A percentile compares a stretch with the other conserved stretches of the same genome.
Conservation (phyloP, 2,888 invertebrate genomes). For the Lottia gigantea region DNA sequence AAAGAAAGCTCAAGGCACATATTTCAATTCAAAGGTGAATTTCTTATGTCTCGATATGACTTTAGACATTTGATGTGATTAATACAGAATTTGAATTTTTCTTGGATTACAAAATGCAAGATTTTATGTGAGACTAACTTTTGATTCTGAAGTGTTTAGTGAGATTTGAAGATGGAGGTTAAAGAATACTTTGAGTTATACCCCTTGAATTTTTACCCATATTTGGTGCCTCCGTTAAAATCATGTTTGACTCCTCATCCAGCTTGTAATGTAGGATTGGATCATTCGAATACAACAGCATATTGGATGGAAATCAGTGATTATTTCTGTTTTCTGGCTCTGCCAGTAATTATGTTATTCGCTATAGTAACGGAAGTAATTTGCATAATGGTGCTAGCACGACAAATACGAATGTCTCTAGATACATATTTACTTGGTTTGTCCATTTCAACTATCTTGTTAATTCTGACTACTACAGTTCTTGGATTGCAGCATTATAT, state of each 20-base stretch:
- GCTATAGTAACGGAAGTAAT: constrained; percentile 56
- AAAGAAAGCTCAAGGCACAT: no score
- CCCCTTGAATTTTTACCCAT: constrained; percentile 37
- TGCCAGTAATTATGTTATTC: constrained; percentile 55
- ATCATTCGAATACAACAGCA: constrained; percentile 31
- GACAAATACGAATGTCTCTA: constrained; percentile 53
- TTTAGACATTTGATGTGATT: no score
- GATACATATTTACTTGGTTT: constrained; percentile 63
- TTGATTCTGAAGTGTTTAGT: no score
- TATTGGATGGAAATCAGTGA: constrained; percentile 54
- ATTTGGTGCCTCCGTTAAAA: constrained; percentile 47
- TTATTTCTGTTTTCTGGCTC: constrained; percentile 54
- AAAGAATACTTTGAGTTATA: constrained; percentile 30
- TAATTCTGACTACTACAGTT: constrained; percentile 45
- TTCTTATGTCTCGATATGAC: no score
- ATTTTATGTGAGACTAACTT: no score
- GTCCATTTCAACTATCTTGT: constrained; percentile 46
- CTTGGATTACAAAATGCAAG: no score
- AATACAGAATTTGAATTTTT: no score
- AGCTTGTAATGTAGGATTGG: constrained; percentile 39
- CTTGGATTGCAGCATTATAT: constrained; percentile 57
- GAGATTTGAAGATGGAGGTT: no score
- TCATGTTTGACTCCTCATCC: constrained; percentile 49
- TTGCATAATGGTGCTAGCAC: constrained; percentile 55
- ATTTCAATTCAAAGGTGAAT: no score